Conservation (phyloP, 2,797 vertebrate species). For the Delichon dasypus region DNA sequence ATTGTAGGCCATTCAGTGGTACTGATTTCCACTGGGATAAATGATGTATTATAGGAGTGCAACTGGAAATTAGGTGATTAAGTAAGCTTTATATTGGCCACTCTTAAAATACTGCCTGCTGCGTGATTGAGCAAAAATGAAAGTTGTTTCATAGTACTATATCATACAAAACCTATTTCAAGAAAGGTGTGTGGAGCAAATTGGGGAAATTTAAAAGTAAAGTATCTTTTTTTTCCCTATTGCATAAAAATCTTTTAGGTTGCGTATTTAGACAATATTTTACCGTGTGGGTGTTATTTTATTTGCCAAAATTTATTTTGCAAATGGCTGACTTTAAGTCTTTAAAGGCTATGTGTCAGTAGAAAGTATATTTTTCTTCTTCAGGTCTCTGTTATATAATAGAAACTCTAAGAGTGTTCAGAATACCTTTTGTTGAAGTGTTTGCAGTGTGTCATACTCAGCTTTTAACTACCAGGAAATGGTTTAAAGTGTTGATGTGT, state of each 20-base stretch:
- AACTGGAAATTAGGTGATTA: conserved; percentile 7
- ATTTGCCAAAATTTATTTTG: not conserved
- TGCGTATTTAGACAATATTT: not conserved
- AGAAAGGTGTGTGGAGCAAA: not conserved
- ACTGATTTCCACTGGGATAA: not conserved
- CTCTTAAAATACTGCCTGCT: not conserved
- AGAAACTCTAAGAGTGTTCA: not conserved
- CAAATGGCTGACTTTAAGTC: not conserved
- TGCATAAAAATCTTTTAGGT: not conserved
- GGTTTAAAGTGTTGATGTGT: not conserved
- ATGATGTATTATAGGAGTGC: not conserved
- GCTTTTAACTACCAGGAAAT: not conserved
- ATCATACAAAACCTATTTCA: not conserved
- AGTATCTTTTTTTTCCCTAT: not conserved
- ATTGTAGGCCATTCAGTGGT: not conserved
- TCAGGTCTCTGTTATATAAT: not conserved
- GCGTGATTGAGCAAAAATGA: not conserved
- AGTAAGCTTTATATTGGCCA: not conserved
- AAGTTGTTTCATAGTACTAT: not conserved
- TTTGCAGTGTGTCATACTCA: not conserved
- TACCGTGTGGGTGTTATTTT: not conserved
- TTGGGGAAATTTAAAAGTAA: not conserved
- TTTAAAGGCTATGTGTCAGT: not conserved
- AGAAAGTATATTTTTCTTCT: not conserved
- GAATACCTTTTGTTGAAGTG: not conserved